These are phyloP conservation scores for Pangasius mekongensis DNA, from an alignment of 2,797 vertebrate species.

Conservation along the genomic window DNA sequence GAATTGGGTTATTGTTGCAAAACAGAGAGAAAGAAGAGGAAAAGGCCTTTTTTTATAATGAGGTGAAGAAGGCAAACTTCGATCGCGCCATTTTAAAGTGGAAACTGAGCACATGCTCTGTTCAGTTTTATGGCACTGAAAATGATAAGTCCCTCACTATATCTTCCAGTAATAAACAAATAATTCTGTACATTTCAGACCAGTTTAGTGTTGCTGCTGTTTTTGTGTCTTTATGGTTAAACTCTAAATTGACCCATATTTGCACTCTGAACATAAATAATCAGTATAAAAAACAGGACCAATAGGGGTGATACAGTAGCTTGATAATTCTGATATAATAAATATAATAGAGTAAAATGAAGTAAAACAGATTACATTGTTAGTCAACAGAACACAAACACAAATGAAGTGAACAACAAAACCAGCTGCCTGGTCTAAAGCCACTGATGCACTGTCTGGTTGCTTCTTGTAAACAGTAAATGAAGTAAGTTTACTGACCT, in stretches of 20 bases:
- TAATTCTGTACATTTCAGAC: neutral
- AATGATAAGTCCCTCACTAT: neutral
- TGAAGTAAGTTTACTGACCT: constrained; percentile 77
- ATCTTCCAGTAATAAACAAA: neutral
- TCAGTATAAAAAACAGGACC: neutral
- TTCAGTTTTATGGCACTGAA: neutral
- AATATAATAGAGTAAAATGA: neutral
- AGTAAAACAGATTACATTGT: neutral
- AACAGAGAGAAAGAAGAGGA: neutral
- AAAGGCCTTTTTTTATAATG: neutral
- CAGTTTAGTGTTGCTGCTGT: too few species aligned
- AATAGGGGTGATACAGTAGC: neutral
- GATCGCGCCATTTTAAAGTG: neutral
- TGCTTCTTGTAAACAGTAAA: neutral
- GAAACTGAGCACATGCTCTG: constrained; percentile 1
- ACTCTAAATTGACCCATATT: neutral
- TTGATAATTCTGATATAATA: neutral
- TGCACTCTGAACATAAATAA: neutral
- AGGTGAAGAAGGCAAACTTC: neutral
- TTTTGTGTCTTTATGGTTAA: neutral
- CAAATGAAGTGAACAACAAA: neutral
- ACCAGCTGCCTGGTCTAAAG: constrained; percentile 14
- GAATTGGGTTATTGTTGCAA: neutral
- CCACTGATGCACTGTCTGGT: neutral
- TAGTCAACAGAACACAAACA: neutral